Evolutionary conservation across 2,888 invertebrate species (phyloP), one percentile per base, ranked within the genome.

Genomic region (Bimastos eiseni): DNA sequence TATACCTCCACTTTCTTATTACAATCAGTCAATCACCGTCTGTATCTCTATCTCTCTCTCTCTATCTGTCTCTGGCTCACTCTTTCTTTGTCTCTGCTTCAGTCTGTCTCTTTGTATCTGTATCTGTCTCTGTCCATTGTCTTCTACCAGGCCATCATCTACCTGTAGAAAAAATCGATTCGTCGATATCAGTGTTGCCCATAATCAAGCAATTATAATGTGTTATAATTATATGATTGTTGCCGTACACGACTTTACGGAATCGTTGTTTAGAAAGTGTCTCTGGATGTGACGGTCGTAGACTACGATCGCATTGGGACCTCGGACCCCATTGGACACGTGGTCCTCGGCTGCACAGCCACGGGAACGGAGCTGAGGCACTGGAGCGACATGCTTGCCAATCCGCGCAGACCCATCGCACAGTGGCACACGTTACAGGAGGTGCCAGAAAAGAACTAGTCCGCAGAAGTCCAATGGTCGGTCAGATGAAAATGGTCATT

Each of bases 301-400:
- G 99, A 99, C 96, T 99, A 99, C 96, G 99, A 99, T 96, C 98
- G 99, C 95, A 99, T 99, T 96, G 99, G 99, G 93, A 99, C 99
- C 91, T 99, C 99, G 94, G 99, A 99, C 96, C 99, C 99, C 90
- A 99, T 99, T 95, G 99, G 99, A 93, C 94, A 94, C 83, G 98
- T 98, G 93, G 97, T 99, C 93, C 96, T 99, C 94, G 99, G 99
- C 91, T 98, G 98, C 96, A 98, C 98, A 96, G 98, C 98, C 94
- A 97, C 97, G 98, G 99, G 99, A 93, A 99, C 99, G 70, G 99
- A 99, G 96, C 96, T 99, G 93, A 97, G 99, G 94, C 99, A 99
- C 96, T 99, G 99, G 99, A 99, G 99, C 93, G 99, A 99, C 96
- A 99, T 99, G 99, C 96, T 99, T 96, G 99, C 99, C 94, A 98